A percentile compares a stretch with the other conserved stretches of the same genome.
These are phyloP conservation scores for Anhinga anhinga DNA, from an alignment of 2,113 vertebrate genomes.

Conservation along the genomic window DNA sequence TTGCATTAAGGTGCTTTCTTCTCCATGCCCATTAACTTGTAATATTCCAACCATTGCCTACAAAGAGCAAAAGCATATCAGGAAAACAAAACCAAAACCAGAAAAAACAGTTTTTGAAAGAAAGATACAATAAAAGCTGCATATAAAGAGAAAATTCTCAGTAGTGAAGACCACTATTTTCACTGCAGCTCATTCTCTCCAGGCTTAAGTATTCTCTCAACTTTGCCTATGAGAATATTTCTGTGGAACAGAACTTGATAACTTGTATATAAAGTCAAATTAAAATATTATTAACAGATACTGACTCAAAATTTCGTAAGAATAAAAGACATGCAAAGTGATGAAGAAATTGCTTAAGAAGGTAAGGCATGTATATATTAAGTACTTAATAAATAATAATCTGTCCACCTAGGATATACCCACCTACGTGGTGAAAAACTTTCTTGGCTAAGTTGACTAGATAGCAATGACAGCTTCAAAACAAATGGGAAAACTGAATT, in stretches of 20 bases:
- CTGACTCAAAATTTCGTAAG: background rate
- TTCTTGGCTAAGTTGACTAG: background rate
- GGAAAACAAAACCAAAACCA: background rate
- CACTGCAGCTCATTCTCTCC: background rate
- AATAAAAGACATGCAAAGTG: background rate
- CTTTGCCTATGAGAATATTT: background rate
- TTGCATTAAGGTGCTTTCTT: conserved; percentile 92
- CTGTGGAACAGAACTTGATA: background rate
- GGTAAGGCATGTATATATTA: background rate
- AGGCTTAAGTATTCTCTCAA: background rate
- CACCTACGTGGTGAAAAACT: background rate
- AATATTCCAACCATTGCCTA: conserved; percentile 98
- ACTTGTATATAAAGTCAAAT: background rate
- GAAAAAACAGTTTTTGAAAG: background rate
- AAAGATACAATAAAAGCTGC: background rate
- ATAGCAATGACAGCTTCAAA: background rate
- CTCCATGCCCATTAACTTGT: conserved; percentile 90
- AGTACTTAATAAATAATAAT: background rate
- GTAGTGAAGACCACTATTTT: background rate
- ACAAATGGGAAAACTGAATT: background rate
- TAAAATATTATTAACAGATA: background rate
- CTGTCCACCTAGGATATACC: background rate
- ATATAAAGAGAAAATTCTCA: background rate
- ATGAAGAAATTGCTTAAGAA: background rate
- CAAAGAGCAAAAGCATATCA: conserved; percentile 19